Evolutionary conservation across 2,113 vertebrate species (phyloP).

Genomic region (Elaphurus davidianus): DNA sequence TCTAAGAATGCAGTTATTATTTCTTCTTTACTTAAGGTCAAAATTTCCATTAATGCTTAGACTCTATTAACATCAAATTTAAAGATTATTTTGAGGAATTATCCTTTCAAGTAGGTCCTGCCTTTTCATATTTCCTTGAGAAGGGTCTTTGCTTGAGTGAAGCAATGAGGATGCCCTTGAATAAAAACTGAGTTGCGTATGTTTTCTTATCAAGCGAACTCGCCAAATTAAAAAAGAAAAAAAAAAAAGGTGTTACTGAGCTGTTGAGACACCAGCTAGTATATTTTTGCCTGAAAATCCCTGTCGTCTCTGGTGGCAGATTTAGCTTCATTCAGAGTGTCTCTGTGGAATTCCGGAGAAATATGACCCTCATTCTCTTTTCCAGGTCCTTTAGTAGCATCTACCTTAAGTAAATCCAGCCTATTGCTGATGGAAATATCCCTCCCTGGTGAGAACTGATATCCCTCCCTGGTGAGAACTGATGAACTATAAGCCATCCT

Average conservation of each 20-base stretch:
- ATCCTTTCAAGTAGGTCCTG: background rate
- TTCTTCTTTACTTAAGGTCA: constrained; percentile 36
- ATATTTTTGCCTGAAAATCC: background rate
- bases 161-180: background rate
- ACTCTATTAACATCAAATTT: background rate
- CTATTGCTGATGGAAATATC: background rate
- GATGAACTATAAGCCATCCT: background rate
- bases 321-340: background rate
- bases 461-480: background rate
- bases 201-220: background rate
- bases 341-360: background rate
- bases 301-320: background rate
- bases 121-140: background rate
- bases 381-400: background rate
- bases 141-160: background rate
- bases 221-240: background rate
- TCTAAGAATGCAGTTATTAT: background rate
- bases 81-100: constrained; percentile 16
- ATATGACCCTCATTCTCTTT: background rate
- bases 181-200: background rate
- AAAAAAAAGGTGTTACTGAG: background rate
- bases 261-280: background rate
- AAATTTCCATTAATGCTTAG: constrained; percentile 31
- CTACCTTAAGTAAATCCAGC: background rate
- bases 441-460: background rate